Evolutionary conservation across 2,888 invertebrate species (phyloP), one percentile per base, ranked within the genome.

Genomic region (Polyommatus icarus): DNA sequence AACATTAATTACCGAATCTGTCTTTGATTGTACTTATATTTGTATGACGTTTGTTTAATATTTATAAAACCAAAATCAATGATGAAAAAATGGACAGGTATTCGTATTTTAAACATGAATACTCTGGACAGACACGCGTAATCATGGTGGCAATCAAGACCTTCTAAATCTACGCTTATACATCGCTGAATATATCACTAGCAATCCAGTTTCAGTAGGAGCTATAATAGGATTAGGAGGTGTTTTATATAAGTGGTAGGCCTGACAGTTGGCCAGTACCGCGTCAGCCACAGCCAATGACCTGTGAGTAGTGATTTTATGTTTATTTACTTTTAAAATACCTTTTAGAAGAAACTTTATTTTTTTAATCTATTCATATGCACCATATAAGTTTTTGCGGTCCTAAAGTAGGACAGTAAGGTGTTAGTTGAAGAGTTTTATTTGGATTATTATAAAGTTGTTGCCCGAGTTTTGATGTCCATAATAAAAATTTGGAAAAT

Each of bases 281-380:
- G 85, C 85, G 85, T 61, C 82, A 82, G 82, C 81, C 82, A 78
- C 80, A 79, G 79, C 79, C 79, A 24, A 36, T 40, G 24, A 72
- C 46, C 72, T 77, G 81, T 82, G 79, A 82, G 81, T 82, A 79
- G 1, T 76, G 12, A 77, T 79, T 79, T 61, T 6, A 24, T 67
- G 72, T 77, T 75, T 18, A 54, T 54, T 54, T 54, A 57, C 36
- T 76, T 29, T 75, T 78, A 12, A 20, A 10, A 3, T 20, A 20
- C 8, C 10, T 57, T n/a, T 57, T 15, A 2, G 6, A 57, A 57
- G n/a, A 4, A 57, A 7, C 6, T 57, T 54, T 50, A 36, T 6
- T 36, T 36, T 36, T 36, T 36, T 36, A 6, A 36, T 54, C 5
- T 15, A 54, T 54, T 15, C 50, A 54, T 54, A 4, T 5, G 4